Evolutionary conservation across 2,888 invertebrate species (phyloP).

Genomic region (Aproaerema taeniolella): DNA sequence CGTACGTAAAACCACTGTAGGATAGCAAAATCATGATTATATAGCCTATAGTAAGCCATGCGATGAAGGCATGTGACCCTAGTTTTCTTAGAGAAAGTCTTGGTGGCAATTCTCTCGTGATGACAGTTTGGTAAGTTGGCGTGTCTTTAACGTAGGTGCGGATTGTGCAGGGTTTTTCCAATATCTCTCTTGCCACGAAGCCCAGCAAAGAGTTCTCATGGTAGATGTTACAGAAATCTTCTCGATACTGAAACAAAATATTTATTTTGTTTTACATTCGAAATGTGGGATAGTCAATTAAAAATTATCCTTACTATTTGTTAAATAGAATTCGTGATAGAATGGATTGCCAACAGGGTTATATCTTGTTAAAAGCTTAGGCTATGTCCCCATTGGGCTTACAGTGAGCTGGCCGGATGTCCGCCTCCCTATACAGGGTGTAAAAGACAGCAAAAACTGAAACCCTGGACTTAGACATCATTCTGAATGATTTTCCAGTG

Average conservation of each 20-base stretch:
- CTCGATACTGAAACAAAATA: conserved; percentile 80
- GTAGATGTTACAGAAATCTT: conserved; percentile 81
- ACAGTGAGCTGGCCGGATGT: too few relatives aligned
- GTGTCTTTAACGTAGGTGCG: conserved; percentile 79
- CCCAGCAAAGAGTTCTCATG: conserved; percentile 80
- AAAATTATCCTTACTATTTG: too few relatives aligned
- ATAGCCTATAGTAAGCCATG: conserved; percentile 72
- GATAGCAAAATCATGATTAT: conserved; percentile 72
- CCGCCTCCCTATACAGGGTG: too few relatives aligned
- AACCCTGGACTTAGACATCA: too few relatives aligned
- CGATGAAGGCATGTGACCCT: conserved; percentile 79
- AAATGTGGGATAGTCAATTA: too few relatives aligned
- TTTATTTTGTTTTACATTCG: too few relatives aligned
- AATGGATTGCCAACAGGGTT: too few relatives aligned
- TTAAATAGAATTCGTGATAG: too few relatives aligned
- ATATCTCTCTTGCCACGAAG: conserved; percentile 78
- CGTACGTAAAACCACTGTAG: conserved; percentile 66
- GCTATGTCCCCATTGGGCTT: too few relatives aligned
- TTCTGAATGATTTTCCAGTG: too few relatives aligned
- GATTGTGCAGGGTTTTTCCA: conserved; percentile 79
- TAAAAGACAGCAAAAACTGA: too few relatives aligned
- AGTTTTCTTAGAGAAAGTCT: conserved; percentile 81
- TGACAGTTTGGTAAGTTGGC: conserved; percentile 74
- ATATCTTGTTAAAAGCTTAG: too few relatives aligned
- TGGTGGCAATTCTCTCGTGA: conserved; percentile 79